phyloP scores from a whole-genome alignment of 2,797 vertebrate genomes.

The Simalia tracyae region DNA sequence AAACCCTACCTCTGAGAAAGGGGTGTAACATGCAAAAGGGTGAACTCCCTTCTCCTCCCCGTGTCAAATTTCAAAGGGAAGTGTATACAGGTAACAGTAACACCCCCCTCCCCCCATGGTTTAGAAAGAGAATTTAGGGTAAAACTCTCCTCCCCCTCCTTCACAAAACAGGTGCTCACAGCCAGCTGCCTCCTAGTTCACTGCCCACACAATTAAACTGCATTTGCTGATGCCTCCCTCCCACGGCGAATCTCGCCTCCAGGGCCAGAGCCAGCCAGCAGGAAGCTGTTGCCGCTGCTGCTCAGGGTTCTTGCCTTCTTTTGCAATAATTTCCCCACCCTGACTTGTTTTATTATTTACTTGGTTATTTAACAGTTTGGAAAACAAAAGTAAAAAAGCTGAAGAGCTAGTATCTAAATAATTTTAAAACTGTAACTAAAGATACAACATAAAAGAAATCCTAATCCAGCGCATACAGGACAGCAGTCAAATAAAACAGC shows the following conservation, averaged over 20 bases:
- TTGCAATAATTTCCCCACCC: not conserved
- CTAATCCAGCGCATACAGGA: not conserved
- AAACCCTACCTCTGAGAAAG: too few species aligned
- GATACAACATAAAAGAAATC: not conserved
- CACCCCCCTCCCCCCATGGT: not conserved
- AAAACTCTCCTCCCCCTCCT: not conserved
- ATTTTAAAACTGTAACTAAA: not conserved
- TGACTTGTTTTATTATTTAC: not conserved
- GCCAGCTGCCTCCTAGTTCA: not conserved
- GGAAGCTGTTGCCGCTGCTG: not conserved
- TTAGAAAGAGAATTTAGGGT: not conserved
- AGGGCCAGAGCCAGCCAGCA: not conserved
- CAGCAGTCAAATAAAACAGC: not conserved
- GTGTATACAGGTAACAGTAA: not conserved
- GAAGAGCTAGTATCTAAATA: not conserved
- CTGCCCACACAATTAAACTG: not conserved
- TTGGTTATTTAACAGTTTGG: not conserved
- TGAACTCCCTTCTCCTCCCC: too few species aligned
- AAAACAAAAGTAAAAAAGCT: not conserved
- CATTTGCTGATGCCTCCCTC: not conserved
- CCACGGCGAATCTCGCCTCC: not conserved
- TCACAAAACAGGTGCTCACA: not conserved
- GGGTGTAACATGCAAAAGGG: too few species aligned
- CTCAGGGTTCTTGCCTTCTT: not conserved
- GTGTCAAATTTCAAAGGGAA: too few species aligned